Evolutionary conservation across 1,140 invertebrate genomes (phyloP), one percentile per base, ranked within the genome.

Genomic region (Ptiloglossa arizonensis): DNA sequence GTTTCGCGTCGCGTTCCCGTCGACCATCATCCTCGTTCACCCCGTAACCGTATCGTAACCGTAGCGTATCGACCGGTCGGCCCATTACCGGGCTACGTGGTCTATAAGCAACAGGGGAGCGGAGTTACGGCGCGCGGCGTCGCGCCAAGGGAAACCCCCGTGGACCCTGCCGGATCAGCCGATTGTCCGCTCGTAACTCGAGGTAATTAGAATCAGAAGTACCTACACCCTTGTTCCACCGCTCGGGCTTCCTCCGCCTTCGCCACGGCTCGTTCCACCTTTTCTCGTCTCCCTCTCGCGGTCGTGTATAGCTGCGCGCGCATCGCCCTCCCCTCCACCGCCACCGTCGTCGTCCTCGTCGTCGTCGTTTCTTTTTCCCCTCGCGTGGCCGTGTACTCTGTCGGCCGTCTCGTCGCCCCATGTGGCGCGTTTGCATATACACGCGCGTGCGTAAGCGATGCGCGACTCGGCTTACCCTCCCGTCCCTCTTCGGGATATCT

Each of bases 171-270:
- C 32, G 86, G 83, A 85, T 85, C 77, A 70, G 75, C 75, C 77
- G 82, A 75, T 85, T 70, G 78, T 86, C 75, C 81, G 81, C 81
- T 87, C 83, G 86, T 87, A 87, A 87, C 86, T 87, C 79, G 73
- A 87, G 79, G 86, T 87, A 87, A 87, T 87, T 87, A 87, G 86
- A 87, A 87, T 87, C 85, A 83, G 85, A 87, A 83, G 80, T 87
- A 83, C 67, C 75, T 83, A 80, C 82, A 75, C 78, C 67, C 66
- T 72, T 78, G 59, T 73, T 78, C 68, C 57, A 64, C 56, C 66
- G 50, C 56, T 48, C 35, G 41, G 24, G 9, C 29, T 11, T 32
- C 38, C 35, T 17, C 19, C n/a, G 29, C 6, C 24, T 44, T 62
- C 35, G 9, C 24, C 54, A 11, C 19, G 24, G 13, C 13, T 27